Base-by-base conservation (phyloP, 2,797 vertebrate species). In the Craterocephalus amniculus region DNA sequence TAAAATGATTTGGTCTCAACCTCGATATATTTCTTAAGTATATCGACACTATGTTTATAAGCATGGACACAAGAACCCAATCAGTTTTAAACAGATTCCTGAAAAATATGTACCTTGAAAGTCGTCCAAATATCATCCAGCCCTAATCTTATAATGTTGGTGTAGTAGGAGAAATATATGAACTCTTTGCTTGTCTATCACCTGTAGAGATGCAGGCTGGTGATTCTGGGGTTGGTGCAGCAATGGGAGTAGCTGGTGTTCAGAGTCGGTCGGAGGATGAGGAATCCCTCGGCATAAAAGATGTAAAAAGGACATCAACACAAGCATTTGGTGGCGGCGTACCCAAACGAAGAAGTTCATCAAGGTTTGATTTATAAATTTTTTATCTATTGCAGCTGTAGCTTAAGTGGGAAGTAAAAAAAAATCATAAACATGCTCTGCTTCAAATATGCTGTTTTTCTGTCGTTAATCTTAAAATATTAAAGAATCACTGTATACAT, bases 301-400 rank as follows among this genome's bases (percentile, higher is more conserved):
- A 95, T 66, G 63, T 93, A 36, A 95, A 97, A 84, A 93, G 96
- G 83, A 94, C 95, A 8, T 93, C 94, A n/a, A 88, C 94, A 3
- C 96, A 97, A 88, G 94, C 95, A 0, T 95, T 95, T 73, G 92
- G 95, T 31, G 81, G 89, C 5, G 95, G 95, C 1, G 92, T 98
- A 74, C 97, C 97, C 38, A 99, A 98, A 82, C 95, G 97, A 67
- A 95, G 97, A 87, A 99, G 97, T 91, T 99, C 97, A 29, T 98
- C 97, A 70, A 96, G 97, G 97, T 99, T 91, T 72, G 63, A 61
- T 35, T 7, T 24, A 2, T 26, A 8, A 22, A 1, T 26, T 14
- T 14, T 24, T 0, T 58, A n/a, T 27, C 2, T 59, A 13, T 58
- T 56, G 18, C 8, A 51, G 4, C n/a, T 62, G 31, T 45, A 7